Evolutionary conservation across 2,113 vertebrate species (phyloP).

Genomic region (Phaetusa simplex): DNA sequence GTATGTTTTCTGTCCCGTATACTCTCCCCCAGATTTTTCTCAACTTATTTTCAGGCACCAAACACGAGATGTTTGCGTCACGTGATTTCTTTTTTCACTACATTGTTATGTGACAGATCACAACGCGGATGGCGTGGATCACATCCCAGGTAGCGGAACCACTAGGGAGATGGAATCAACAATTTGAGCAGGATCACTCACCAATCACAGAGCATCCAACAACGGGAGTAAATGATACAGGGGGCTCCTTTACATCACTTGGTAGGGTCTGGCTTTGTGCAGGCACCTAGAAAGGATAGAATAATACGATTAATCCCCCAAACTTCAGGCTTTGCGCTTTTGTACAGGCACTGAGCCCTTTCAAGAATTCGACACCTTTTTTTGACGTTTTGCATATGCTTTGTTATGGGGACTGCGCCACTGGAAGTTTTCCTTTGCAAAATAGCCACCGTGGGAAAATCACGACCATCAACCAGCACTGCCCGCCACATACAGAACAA

Average conservation of each 20-base stretch:
- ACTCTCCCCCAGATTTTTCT: not conserved
- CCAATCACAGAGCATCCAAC: not conserved
- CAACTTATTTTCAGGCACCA: not conserved
- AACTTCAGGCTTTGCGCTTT: not conserved
- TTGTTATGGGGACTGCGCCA: not conserved
- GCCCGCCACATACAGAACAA: not conserved
- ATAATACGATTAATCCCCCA: not conserved
- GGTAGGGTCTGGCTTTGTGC: not conserved
- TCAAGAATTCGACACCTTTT: not conserved
- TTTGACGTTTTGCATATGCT: not conserved
- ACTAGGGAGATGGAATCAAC: not conserved
- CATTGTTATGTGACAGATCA: not conserved
- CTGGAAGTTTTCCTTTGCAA: not conserved
- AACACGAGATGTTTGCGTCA: not conserved
- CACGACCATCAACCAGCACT: not conserved
- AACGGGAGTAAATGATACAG: fast-evolving
- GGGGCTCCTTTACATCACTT: not conserved
- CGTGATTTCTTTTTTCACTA: not conserved
- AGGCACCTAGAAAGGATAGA: not conserved
- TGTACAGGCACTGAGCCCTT: not conserved
- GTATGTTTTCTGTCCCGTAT: not conserved
- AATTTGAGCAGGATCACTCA: not conserved
- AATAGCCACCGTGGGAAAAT: not conserved
- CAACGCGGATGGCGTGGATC: fast-evolving
- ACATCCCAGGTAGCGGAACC: not conserved